phyloP scores from a whole-genome alignment of 1,140 invertebrate species.

The Pseudomyrmex cubaensis region DNA sequence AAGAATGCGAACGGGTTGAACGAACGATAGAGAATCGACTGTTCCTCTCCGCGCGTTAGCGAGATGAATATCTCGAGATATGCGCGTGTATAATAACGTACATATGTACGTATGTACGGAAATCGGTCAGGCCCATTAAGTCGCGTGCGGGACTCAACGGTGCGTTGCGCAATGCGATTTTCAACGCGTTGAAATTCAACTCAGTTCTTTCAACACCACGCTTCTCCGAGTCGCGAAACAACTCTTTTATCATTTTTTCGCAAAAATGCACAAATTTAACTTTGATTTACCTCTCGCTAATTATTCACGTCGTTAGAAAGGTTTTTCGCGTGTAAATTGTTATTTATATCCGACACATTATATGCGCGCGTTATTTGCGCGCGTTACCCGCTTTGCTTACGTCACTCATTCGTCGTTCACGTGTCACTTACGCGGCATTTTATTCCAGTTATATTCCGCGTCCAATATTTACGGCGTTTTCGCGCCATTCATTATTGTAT shows the following conservation, averaged over 20 bases:
- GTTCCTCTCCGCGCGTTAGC: not conserved
- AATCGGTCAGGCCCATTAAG: constrained; percentile 18
- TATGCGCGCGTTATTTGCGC: not conserved
- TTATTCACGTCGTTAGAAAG: not conserved
- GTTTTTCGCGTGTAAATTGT: too few relatives aligned
- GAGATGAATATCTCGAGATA: constrained; percentile 44
- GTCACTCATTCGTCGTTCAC: not conserved
- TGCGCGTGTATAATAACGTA: not conserved
- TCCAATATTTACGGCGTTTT: constrained; percentile 23
- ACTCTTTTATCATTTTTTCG: not conserved
- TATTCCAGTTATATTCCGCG: not conserved
- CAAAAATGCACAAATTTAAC: not conserved
- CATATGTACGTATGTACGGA: not conserved
- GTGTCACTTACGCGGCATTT: constrained; percentile 4
- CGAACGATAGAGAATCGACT: constrained; percentile 66
- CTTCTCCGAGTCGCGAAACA: not conserved
- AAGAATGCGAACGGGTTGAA: constrained; percentile 65
- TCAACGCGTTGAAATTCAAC: not conserved
- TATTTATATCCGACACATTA: not conserved
- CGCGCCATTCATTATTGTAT: constrained; percentile 32
- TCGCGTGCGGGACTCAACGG: constrained; percentile 24
- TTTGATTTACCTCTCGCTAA: not conserved
- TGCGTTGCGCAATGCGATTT: constrained; percentile 15
- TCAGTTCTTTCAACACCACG: not conserved
- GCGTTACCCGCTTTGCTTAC: constrained; percentile 2